A percentile compares a stretch with the other conserved stretches of the same genome.
phyloP scores from a whole-genome alignment of 2,888 invertebrate species.

The Cataglyphis rosenhaueri region DNA sequence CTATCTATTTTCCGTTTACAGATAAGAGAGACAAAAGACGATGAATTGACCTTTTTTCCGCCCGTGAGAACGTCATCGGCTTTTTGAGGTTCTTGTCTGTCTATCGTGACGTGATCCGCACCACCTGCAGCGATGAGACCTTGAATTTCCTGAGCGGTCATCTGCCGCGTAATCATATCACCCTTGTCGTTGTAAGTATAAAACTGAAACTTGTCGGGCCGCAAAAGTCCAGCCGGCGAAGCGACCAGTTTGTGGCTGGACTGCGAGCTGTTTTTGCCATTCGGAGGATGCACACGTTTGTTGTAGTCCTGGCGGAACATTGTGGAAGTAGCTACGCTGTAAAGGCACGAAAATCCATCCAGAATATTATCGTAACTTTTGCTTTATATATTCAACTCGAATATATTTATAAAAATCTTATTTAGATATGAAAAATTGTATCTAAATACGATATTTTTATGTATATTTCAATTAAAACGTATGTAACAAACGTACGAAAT shows the following conservation, averaged over 20 bases:
- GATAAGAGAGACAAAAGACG: neutral
- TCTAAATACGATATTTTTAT: too few species aligned
- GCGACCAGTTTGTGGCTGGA: conserved; percentile 80
- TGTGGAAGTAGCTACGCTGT: conserved; percentile 27
- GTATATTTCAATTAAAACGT: neutral
- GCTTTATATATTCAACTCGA: neutral
- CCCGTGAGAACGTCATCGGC: conserved; percentile 73
- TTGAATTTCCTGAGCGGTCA: conserved; percentile 94
- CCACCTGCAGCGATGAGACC: conserved; percentile 94
- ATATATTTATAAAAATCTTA: neutral
- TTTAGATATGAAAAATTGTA: too few species aligned
- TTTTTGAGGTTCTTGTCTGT: conserved; percentile 79
- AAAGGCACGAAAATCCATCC: conserved; percentile 14
- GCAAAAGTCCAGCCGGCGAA: conserved; percentile 92
- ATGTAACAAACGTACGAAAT: neutral
- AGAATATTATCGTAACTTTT: neutral
- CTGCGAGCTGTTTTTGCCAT: conserved; percentile 49
- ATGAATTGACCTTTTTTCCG: conserved; percentile 78
- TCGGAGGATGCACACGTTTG: conserved; percentile 27
- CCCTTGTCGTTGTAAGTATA: conserved; percentile 95
- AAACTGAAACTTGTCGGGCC: conserved; percentile 94
- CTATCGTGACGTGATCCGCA: conserved; percentile 87
- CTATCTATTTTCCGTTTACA: neutral
- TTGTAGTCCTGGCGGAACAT: conserved; percentile 34
- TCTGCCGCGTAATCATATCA: conserved; percentile 92